Conservation (phyloP, 2,888 invertebrate species). For the Steromphala cineraria region DNA sequence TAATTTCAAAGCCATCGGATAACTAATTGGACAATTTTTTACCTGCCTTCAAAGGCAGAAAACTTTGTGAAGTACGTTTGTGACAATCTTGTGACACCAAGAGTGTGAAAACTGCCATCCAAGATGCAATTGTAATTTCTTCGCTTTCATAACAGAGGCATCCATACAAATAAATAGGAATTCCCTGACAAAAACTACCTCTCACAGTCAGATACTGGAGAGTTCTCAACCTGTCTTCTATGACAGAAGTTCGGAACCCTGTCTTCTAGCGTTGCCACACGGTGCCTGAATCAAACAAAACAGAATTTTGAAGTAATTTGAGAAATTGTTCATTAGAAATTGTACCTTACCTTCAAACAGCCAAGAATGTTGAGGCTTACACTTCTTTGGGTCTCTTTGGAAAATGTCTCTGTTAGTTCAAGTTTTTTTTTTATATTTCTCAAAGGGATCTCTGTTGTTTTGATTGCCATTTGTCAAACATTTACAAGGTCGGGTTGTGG, state of each 20-base stretch:
- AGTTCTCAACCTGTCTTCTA: not conserved
- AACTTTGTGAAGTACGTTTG: not conserved
- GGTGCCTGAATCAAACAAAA: not conserved
- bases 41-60: not conserved
- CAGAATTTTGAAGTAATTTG: not conserved
- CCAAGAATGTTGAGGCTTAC: too few species aligned
- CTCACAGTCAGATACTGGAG: not conserved
- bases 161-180: not conserved
- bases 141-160: not conserved
- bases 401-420: too few species aligned
- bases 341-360: not conserved
- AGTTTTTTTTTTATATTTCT: too few species aligned
- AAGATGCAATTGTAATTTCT: not conserved
- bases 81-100: not conserved
- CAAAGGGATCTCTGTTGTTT: too few species aligned
- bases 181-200: not conserved
- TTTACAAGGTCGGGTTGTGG: too few species aligned
- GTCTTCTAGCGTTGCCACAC: too few species aligned
- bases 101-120: constrained; percentile 7
- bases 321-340: constrained; percentile 12
- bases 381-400: too few species aligned
- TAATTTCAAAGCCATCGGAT: not conserved
- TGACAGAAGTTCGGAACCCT: too few species aligned
- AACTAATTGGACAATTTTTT: not conserved
- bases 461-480: too few species aligned